Evolutionary conservation across 2,888 invertebrate genomes (phyloP).

Genomic region (Ophioninae sp.): DNA sequence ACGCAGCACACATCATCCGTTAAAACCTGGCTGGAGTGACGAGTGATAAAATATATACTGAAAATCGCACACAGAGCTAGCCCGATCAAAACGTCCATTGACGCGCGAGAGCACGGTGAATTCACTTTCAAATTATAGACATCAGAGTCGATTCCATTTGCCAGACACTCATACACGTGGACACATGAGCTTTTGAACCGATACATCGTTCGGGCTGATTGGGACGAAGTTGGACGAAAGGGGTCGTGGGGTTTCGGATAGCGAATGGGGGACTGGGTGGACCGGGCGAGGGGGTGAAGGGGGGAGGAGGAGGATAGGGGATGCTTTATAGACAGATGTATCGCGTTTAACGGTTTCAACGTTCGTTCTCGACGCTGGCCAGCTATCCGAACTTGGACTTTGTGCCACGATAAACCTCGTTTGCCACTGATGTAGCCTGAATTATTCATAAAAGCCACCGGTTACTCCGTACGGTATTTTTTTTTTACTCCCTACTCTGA

Average conservation of each 20-base stretch:
- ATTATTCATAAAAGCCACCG: slow-evolving; percentile 62
- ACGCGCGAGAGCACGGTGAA: slow-evolving; percentile 47
- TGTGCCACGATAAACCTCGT: slow-evolving; percentile 57
- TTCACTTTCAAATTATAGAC: slow-evolving; percentile 59
- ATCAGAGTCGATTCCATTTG: slow-evolving; percentile 60
- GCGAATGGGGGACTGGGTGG: slow-evolving; percentile 16
- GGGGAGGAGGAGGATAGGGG: not conserved
- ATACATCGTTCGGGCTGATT: slow-evolving; percentile 51
- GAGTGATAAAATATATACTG: slow-evolving; percentile 45
- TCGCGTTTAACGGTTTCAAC: slow-evolving; percentile 56
- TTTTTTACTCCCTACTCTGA: slow-evolving; percentile 31
- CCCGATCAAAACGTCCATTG: slow-evolving; percentile 49
- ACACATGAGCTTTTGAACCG: slow-evolving; percentile 50
- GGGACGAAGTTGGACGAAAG: slow-evolving; percentile 49
- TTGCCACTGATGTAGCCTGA: slow-evolving; percentile 57
- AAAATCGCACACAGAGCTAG: slow-evolving; percentile 30
- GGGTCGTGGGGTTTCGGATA: slow-evolving; percentile 23
- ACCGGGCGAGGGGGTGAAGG: not conserved
- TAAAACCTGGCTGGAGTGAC: slow-evolving; percentile 21
- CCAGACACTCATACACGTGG: slow-evolving; percentile 20
- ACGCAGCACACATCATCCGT: slow-evolving; percentile 21
- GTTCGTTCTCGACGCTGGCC: slow-evolving; percentile 35
- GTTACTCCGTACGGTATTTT: slow-evolving; percentile 22
- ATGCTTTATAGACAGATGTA: slow-evolving; percentile 41
- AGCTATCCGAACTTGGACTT: slow-evolving; percentile 37